Percentiles rank a stretch among this genome's conserved stretches.
Evolutionary conservation across 2,888 invertebrate genomes (phyloP).

Genomic region (Herminia tarsipennalis): DNA sequence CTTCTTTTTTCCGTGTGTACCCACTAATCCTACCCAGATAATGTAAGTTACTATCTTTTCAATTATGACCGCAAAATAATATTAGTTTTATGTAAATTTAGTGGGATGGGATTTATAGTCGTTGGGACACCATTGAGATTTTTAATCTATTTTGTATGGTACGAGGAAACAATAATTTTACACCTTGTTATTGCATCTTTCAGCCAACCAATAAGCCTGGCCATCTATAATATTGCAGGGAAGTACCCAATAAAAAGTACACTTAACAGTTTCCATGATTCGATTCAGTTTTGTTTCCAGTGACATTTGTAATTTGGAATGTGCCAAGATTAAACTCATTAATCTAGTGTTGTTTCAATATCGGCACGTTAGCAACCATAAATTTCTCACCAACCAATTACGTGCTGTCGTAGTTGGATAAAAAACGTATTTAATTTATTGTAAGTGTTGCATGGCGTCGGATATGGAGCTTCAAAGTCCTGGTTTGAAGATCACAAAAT

Average conservation of each 20-base stretch:
- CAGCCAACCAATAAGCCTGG: not conserved
- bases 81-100: too few species aligned
- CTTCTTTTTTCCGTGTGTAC: too few species aligned
- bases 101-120: too few species aligned
- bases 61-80: too few species aligned
- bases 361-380: slow-evolving; percentile 56
- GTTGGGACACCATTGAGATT: too few species aligned
- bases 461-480: not conserved
- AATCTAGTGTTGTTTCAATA: slow-evolving; percentile 63
- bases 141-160: too few species aligned
- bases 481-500: too few species aligned
- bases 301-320: slow-evolving; percentile 39
- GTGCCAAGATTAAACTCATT: slow-evolving; percentile 59
- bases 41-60: too few species aligned
- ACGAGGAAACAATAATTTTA: too few species aligned
- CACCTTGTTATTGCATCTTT: not conserved
- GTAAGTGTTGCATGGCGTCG: slow-evolving; percentile 16
- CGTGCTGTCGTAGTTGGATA: slow-evolving; percentile 44
- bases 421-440: slow-evolving; percentile 57
- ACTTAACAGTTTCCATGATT: slow-evolving; percentile 40
- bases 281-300: slow-evolving; percentile 8
- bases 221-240: too few species aligned
- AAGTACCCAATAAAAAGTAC: not conserved
- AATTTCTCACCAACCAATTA: slow-evolving; percentile 61
- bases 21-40: too few species aligned